A percentile compares a stretch with the other conserved stretches of the same genome.
These are phyloP conservation scores for Epistrophe grossulariae DNA, from an alignment of 2,888 invertebrate species.

Conservation along the genomic window DNA sequence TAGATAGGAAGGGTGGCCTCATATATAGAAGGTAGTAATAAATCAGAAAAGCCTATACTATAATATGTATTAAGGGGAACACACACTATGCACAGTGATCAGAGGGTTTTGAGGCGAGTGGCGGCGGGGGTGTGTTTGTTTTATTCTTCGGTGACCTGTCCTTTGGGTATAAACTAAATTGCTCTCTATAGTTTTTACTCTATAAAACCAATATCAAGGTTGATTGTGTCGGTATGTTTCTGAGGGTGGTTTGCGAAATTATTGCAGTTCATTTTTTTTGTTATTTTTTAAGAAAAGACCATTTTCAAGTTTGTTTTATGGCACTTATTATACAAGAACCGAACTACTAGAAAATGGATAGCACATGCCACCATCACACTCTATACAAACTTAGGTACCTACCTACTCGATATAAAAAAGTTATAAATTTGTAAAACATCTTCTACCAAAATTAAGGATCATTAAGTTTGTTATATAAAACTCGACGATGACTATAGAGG, in stretches of 20 bases:
- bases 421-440: slow-evolving; percentile 13
- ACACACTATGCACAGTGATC: background rate
- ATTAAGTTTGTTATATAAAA: slow-evolving; percentile 26
- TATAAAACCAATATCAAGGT: slow-evolving; percentile 51
- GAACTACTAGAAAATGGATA: background rate
- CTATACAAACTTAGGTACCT: too few species aligned
- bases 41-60: slow-evolving; percentile 39
- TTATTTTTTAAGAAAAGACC: slow-evolving; percentile 4
- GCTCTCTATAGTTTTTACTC: background rate
- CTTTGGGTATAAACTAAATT: slow-evolving; percentile 4
- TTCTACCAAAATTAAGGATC: slow-evolving; percentile 21
- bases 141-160: background rate
- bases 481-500: background rate
- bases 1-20: background rate
- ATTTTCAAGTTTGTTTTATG: slow-evolving; percentile 14
- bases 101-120: background rate
- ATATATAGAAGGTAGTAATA: slow-evolving; percentile 41
- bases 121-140: background rate
- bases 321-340: slow-evolving; percentile 16
- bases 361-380: background rate
- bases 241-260: slow-evolving; percentile 21
- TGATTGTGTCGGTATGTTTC: slow-evolving; percentile 13
- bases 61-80: background rate
- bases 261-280: background rate
- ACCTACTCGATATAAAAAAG: background rate